Base-by-base conservation (phyloP, 2,888 invertebrate species). In the Strigamia transsilvanica region DNA sequence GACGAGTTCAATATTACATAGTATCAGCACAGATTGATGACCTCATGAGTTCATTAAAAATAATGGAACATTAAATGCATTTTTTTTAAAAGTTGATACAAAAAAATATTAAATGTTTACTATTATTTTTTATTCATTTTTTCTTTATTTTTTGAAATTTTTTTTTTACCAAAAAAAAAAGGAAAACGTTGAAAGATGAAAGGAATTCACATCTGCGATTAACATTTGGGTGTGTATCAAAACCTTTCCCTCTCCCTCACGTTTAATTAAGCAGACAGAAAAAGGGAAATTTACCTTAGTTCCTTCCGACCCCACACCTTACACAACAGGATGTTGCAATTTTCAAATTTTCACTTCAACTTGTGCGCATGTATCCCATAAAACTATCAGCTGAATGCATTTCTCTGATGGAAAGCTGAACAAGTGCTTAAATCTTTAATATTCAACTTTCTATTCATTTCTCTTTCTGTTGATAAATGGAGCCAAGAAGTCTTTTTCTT, bases 251-350 rank as follows among this genome's bases (percentile, higher is more conserved):
- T 66, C 61, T 23, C 61, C 21, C 23, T 66, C 21, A 66, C 61
- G 15, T 66, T 66, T 66, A 66, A 66, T 66, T 66, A 66, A 23
- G 23, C 61, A 23, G 61, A 66, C 61, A 66, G 61, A 66, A 66
- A 66, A 66, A 66, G 61, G 61, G 61, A 66, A 66, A 66, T 66
- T 66, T 21, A 66, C 61, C 61, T 66, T 18, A 66, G 61, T 66
- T 66, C 61, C 61, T 66, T 66, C 23, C 61, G 23, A 23, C 21
- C 61, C 61, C 23, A 23, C 23, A 66, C 21, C 61, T 66, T 66
- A 66, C 18, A 21, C 21, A 66, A 21, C 61, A 21, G 61, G 61
- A 66, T 66, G 23, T 66, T 66, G 21, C 18, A 46, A 46, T 46
- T 46, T 46, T 46, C 5, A 13, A 4, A 46, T 46, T 46, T 46